These are phyloP conservation scores for Hymenopus coronatus DNA, from an alignment of 2,888 invertebrate genomes.

Conservation along the genomic window DNA sequence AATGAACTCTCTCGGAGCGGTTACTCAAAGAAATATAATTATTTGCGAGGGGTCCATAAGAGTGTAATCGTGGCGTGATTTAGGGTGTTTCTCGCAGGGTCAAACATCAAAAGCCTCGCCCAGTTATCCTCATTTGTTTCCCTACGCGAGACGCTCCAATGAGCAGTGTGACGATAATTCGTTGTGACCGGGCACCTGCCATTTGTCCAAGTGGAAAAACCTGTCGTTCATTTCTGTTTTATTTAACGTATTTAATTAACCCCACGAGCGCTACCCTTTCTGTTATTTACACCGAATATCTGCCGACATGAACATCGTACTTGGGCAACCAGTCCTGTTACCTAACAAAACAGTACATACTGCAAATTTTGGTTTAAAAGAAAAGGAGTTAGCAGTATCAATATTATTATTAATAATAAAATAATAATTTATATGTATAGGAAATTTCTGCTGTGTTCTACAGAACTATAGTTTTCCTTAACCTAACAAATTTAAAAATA, in stretches of 20 bases:
- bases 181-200: background rate
- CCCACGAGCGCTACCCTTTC: background rate
- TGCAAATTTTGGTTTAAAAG: background rate
- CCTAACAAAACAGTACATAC: background rate
- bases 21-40: background rate
- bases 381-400: no score
- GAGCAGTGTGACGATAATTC: background rate
- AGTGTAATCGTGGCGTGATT: background rate
- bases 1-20: background rate
- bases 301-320: background rate
- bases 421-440: no score
- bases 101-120: background rate
- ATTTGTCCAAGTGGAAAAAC: background rate
- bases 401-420: no score
- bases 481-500: no score
- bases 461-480: no score
- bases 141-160: background rate
- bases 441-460: no score
- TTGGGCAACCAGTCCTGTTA: background rate
- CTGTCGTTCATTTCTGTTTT: background rate
- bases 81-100: background rate
- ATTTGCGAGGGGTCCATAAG: background rate
- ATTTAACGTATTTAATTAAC: background rate
- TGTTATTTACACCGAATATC: background rate
- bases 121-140: background rate